phyloP scores from a whole-genome alignment of 1,140 invertebrate species.

The Nilaparvata lugens region DNA sequence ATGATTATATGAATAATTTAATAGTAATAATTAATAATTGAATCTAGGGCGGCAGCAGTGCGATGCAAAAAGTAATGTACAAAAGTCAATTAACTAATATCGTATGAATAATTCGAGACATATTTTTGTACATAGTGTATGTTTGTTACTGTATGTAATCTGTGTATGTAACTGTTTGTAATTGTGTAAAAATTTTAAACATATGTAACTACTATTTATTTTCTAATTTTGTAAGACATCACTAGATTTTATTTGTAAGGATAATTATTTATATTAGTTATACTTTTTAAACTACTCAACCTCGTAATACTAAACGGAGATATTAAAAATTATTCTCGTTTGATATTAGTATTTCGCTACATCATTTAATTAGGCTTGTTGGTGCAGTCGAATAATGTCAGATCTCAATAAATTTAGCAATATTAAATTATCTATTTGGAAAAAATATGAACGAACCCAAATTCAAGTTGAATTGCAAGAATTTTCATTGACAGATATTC shows the following conservation, averaged over 20 bases:
- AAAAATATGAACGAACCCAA: too few species aligned
- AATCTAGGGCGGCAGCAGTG: constrained; percentile 27
- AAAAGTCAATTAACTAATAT: constrained; percentile 40
- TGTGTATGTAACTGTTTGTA: constrained; percentile 23
- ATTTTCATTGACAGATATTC: too few species aligned
- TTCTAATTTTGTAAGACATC: constrained; percentile 34
- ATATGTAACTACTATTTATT: constrained; percentile 37
- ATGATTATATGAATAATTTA: constrained; percentile 18
- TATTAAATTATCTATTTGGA: too few species aligned
- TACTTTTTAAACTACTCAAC: constrained; percentile 32
- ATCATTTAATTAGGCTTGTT: too few species aligned
- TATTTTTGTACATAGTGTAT: constrained; percentile 45
- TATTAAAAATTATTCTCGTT: constrained; percentile 11
- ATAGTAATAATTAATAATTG: constrained; percentile 18
- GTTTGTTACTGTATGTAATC: constrained; percentile 20
- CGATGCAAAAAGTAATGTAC: constrained; percentile 35
- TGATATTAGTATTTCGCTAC: constrained; percentile 3
- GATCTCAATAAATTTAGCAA: too few species aligned
- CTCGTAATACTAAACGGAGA: not conserved
- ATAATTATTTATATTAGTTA: constrained; percentile 38
- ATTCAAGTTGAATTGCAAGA: too few species aligned
- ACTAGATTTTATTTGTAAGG: constrained; percentile 38
- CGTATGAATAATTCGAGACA: constrained; percentile 32
- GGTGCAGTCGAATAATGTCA: too few species aligned
- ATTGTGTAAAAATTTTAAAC: constrained; percentile 32